These are phyloP conservation scores for Troides aeacus DNA, from an alignment of 2,888 invertebrate genomes.

Conservation along the genomic window DNA sequence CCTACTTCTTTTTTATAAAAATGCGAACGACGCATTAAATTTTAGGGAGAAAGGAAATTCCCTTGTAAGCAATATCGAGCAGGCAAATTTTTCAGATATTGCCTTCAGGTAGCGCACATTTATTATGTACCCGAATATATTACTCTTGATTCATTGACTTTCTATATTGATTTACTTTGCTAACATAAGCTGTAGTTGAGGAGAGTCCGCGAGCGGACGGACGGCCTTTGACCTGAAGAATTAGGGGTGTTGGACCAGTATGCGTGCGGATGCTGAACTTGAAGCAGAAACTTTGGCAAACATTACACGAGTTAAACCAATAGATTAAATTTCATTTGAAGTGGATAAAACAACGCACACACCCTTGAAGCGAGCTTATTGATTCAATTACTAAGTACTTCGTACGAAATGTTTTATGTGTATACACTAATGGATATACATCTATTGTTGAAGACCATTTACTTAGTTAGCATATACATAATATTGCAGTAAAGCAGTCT, in stretches of 20 bases:
- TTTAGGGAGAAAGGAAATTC: slow-evolving; percentile 80
- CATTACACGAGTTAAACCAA: slow-evolving; percentile 7
- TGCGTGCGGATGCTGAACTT: slow-evolving; percentile 35
- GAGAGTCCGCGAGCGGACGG: slow-evolving; percentile 56
- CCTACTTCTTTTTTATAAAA: slow-evolving; percentile 79
- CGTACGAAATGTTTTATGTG: neutral
- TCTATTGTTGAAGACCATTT: neutral
- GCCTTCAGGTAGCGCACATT: slow-evolving; percentile 81
- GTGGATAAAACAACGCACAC: neutral
- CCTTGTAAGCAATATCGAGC: slow-evolving; percentile 80
- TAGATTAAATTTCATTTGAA: slow-evolving; percentile 19
- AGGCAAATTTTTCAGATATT: slow-evolving; percentile 81
- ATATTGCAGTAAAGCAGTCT: too few relatives aligned
- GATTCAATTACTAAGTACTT: neutral
- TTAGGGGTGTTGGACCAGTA: slow-evolving; percentile 51
- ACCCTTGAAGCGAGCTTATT: neutral
- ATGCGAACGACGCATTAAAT: slow-evolving; percentile 81
- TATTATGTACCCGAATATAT: slow-evolving; percentile 81
- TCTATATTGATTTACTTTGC: slow-evolving; percentile 80
- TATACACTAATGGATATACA: neutral
- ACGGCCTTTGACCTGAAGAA: slow-evolving; percentile 60
- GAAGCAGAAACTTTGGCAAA: slow-evolving; percentile 16
- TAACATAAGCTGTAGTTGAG: slow-evolving; percentile 75
- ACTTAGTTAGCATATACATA: too few relatives aligned
- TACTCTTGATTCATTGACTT: slow-evolving; percentile 81